Evolutionary conservation across 23 tunicate species (phyloP).

Genomic region (Halocynthia aurantium): DNA sequence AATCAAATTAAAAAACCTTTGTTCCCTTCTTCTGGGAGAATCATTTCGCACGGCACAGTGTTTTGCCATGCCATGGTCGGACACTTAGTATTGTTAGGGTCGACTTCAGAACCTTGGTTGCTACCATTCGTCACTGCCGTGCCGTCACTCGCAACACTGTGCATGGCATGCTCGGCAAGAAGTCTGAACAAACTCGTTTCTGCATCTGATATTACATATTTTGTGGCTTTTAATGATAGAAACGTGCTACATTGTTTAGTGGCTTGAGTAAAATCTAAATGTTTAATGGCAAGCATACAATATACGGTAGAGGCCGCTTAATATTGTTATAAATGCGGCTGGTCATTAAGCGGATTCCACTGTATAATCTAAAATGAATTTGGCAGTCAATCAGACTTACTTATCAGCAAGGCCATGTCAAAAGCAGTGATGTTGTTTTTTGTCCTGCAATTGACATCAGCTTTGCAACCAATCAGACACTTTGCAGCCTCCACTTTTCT

Average conservation of each 20-base stretch:
- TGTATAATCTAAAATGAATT: background rate
- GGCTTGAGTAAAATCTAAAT: background rate
- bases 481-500: constrained; percentile 79
- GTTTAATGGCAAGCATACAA: background rate
- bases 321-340: background rate
- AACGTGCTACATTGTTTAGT: background rate
- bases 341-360: background rate
- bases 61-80: constrained; percentile 35
- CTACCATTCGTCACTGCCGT: background rate
- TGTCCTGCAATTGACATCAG: constrained; percentile 73
- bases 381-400: constrained; percentile 24
- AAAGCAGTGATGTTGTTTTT: constrained; percentile 93
- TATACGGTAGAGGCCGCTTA: background rate
- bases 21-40: background rate
- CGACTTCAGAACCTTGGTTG: background rate
- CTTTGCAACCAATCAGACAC: constrained; percentile 45
- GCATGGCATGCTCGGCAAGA: constrained; percentile 80
- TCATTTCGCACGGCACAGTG: constrained; percentile 4
- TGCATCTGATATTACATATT: background rate
- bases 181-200: constrained; percentile 71
- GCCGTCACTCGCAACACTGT: constrained; percentile 12
- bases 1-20: no score
- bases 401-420: constrained; percentile 96
- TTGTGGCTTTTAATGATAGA: background rate
- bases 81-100: background rate